Evolutionary conservation across 2,797 vertebrate species (phyloP).

Genomic region (Gambelia wislizenii): DNA sequence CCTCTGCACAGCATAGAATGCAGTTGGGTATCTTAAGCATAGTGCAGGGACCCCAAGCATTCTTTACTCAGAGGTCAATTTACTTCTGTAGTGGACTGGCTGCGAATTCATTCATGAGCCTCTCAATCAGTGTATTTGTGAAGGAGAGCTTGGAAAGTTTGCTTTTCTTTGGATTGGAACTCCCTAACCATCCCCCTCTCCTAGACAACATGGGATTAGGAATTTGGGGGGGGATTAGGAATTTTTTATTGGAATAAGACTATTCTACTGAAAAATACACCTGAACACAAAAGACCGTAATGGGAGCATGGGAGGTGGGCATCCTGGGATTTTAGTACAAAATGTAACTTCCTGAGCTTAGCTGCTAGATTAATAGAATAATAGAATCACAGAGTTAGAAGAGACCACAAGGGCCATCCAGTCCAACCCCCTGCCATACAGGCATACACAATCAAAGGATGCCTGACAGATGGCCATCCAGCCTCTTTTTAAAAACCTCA

Average conservation of each 20-base stretch:
- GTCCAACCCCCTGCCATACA: too few species aligned
- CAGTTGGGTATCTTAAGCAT: rapidly evolving
- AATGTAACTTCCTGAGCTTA: background rate
- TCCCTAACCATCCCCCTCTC: background rate
- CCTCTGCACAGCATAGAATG: rapidly evolving
- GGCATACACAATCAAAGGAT: too few species aligned
- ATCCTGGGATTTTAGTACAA: too few species aligned
- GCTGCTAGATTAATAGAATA: background rate
- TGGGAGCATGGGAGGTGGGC: too few species aligned
- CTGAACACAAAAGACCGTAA: too few species aligned
- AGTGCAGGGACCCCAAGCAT: rapidly evolving
- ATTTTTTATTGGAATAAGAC: too few species aligned
- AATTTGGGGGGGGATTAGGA: too few species aligned
- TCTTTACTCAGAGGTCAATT: background rate
- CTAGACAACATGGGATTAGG: background rate
- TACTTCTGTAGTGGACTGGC: background rate
- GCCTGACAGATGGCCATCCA: too few species aligned
- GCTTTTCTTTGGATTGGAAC: background rate
- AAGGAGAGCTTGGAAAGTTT: background rate
- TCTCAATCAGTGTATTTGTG: background rate
- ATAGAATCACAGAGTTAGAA: too few species aligned
- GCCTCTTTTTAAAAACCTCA: too few species aligned
- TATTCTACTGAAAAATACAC: too few species aligned
- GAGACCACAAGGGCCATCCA: too few species aligned
- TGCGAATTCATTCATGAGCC: background rate